phyloP scores from a whole-genome alignment of 1,140 invertebrate genomes.

The Zaprionus nigranus region DNA sequence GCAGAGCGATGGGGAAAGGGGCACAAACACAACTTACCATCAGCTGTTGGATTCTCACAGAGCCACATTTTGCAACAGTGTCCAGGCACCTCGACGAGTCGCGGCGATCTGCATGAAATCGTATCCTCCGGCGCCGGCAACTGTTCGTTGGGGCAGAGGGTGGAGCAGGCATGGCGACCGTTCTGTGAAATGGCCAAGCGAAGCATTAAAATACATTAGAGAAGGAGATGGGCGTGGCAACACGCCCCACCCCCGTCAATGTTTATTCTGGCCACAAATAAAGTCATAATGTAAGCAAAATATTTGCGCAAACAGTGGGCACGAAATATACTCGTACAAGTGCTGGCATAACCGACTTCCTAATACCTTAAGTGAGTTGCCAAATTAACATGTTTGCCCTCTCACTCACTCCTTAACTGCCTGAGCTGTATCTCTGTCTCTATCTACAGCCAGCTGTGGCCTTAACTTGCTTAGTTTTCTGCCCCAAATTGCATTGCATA shows the following conservation, averaged over 20 bases:
- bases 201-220: slow-evolving; percentile 74
- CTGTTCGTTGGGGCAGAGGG: slow-evolving; percentile 89
- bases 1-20: too few relatives aligned
- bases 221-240: not conserved
- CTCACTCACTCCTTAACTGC: not conserved
- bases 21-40: slow-evolving; percentile 73
- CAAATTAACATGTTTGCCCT: slow-evolving; percentile 61
- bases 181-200: slow-evolving; percentile 84
- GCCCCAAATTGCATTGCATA: slow-evolving; percentile 66
- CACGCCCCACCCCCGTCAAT: not conserved
- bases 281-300: slow-evolving; percentile 75
- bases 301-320: slow-evolving; percentile 42
- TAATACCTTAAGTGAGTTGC: slow-evolving; percentile 20
- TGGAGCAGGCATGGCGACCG: slow-evolving; percentile 90
- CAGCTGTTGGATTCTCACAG: slow-evolving; percentile 88
- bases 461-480: slow-evolving; percentile 23
- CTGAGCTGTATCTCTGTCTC: slow-evolving; percentile 29
- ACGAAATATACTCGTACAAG: slow-evolving; percentile 24
- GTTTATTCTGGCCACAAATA: slow-evolving; percentile 66
- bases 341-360: slow-evolving; percentile 9
- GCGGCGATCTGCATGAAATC: slow-evolving; percentile 87
- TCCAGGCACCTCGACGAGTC: slow-evolving; percentile 88
- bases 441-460: slow-evolving; percentile 24
- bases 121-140: slow-evolving; percentile 86
- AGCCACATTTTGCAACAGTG: slow-evolving; percentile 91